phyloP scores from a whole-genome alignment of 35 echinoderm and acorn worm genomes.

The Stichopus chloronotus region DNA sequence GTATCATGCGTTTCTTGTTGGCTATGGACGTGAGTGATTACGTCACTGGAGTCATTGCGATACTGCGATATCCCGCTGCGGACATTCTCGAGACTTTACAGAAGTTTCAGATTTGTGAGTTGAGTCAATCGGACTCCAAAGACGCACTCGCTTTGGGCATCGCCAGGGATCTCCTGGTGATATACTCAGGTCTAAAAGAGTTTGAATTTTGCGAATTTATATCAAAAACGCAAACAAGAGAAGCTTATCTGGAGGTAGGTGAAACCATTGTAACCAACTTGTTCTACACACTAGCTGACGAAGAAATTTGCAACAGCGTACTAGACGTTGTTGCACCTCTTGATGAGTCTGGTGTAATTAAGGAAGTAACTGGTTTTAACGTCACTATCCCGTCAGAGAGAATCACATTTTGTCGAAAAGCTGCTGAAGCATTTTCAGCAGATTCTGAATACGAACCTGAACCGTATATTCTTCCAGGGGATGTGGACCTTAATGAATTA shows the following conservation, averaged over 20 bases:
- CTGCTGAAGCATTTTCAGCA: neutral
- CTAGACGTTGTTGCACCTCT: constrained; percentile 6
- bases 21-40: neutral
- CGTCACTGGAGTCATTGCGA: neutral
- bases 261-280: neutral
- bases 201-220: constrained; percentile 17
- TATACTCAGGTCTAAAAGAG: constrained; percentile 17
- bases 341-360: neutral
- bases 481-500: neutral
- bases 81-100: constrained; percentile 19
- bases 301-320: constrained; percentile 6
- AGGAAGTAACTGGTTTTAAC: neutral
- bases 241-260: constrained; percentile 9
- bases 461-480: constrained; percentile 7
- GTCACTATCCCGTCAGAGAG: neutral
- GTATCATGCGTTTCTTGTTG: neutral
- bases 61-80: neutral
- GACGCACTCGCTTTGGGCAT: neutral
- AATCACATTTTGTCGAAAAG: constrained; percentile 6
- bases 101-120: neutral
- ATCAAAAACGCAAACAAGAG: neutral
- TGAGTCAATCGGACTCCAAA: neutral
- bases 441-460: neutral
- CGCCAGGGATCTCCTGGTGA: constrained; percentile 25
- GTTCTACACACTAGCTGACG: neutral